Conservation (phyloP, 2,113 vertebrate species). For the Madoqua kirkii region DNA sequence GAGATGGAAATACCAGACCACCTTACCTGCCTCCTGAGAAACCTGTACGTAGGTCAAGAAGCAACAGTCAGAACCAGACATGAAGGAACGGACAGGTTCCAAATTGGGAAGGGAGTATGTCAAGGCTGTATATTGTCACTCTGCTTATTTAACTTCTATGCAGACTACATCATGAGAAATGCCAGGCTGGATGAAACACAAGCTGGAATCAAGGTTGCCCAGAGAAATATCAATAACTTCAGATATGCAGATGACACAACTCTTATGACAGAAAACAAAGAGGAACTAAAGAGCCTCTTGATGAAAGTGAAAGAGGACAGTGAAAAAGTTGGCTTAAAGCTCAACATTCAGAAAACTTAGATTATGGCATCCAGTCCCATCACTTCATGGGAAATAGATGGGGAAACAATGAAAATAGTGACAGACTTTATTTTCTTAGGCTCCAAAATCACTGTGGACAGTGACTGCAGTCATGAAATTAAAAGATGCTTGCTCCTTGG, state of each 20-base stretch:
- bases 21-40: neutral
- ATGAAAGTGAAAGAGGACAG: neutral
- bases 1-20: neutral
- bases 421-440: neutral
- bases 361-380: neutral
- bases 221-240: neutral
- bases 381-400: neutral
- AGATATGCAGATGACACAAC: neutral
- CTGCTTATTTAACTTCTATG: neutral
- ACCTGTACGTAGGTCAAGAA: neutral
- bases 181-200: neutral
- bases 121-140: neutral
- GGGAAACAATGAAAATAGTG: neutral
- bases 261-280: neutral
- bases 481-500: neutral
- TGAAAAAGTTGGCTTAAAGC: neutral
- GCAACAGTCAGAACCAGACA: neutral
- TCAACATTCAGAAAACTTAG: neutral
- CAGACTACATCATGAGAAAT: neutral
- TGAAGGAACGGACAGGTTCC: neutral
- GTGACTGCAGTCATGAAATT: neutral
- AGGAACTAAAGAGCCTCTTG: neutral
- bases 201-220: neutral
- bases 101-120: neutral
- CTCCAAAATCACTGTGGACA: neutral